Conservation (phyloP, 2,797 vertebrate species). For the Crenichthys baileyi region DNA sequence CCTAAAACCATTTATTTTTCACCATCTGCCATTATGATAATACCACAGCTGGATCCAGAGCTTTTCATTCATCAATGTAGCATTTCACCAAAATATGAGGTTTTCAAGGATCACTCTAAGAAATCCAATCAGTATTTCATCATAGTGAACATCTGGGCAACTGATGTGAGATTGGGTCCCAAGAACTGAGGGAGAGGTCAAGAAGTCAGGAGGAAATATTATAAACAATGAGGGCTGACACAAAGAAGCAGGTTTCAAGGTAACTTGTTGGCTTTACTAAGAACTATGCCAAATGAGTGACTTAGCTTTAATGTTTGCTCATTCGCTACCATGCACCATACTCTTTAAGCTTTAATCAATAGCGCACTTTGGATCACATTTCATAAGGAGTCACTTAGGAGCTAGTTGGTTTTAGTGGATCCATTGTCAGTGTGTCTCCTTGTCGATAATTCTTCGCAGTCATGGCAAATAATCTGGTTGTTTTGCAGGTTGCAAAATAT, state of each 20-base stretch:
- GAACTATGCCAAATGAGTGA: background rate
- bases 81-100: too few species aligned
- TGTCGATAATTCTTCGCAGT: too few species aligned
- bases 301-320: background rate
- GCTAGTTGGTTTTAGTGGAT: background rate
- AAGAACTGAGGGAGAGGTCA: background rate
- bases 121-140: background rate
- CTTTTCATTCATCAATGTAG: too few species aligned
- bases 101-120: too few species aligned
- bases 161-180: background rate
- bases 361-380: background rate
- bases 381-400: background rate
- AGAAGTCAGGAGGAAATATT: background rate
- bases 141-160: background rate
- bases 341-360: background rate
- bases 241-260: background rate
- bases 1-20: too few species aligned
- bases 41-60: too few species aligned
- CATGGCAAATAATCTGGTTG: too few species aligned
- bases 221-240: background rate
- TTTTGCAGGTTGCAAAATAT: too few species aligned
- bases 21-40: too few species aligned
- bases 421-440: background rate
- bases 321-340: background rate
- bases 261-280: background rate